Evolutionary conservation across 2,888 invertebrate species (phyloP), one percentile per base, ranked within the genome.

Genomic region (Orthonevra nobilis): DNA sequence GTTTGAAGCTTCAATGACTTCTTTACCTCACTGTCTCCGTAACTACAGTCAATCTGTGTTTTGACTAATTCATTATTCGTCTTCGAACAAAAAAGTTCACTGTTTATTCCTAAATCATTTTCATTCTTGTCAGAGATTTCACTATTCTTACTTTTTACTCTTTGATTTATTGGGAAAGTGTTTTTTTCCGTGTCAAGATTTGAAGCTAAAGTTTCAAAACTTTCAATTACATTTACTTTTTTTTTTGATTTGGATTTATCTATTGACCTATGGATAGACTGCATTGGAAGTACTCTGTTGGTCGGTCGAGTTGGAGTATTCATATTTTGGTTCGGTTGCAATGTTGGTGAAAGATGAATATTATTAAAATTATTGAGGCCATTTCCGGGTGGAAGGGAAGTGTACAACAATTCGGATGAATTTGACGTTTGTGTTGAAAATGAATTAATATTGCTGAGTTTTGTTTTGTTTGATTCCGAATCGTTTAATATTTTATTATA

Each of bases 231-330:
- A 46, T 10, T n/a, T n/a, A n/a, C 7, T 52, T 38, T 52, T 72
- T 20, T 46, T 82, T 81, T 60, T 60, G 79, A 12, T 58, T 82
- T 5, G 87, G 83, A 44, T 84, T 85, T 46, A 3, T 79, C 64
- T n/a, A 15, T 2, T 14, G 36, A 63, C 34, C 91, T 91, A 82
- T 91, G 90, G 58, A 92, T 91, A 79, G 94, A 93, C 83, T 94
- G 94, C 91, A 95, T 92, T 6, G 95, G 95, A 52, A 95, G 85
- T 1, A 95, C 95, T 79, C 95, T 90, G 85, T 94, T 95, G 91
- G 94, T 95, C 36, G 95, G 95, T 69, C 94, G 90, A 87, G 89
- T 89, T 63, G 58, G 9, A 26, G 81, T 81, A 38, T 77, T 82
- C 60, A 82, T 70, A 61, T 46, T 36, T 89, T 36, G 86, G 85